Evolutionary conservation across 2,113 vertebrate genomes (phyloP).

Genomic region (Scomber colias): DNA sequence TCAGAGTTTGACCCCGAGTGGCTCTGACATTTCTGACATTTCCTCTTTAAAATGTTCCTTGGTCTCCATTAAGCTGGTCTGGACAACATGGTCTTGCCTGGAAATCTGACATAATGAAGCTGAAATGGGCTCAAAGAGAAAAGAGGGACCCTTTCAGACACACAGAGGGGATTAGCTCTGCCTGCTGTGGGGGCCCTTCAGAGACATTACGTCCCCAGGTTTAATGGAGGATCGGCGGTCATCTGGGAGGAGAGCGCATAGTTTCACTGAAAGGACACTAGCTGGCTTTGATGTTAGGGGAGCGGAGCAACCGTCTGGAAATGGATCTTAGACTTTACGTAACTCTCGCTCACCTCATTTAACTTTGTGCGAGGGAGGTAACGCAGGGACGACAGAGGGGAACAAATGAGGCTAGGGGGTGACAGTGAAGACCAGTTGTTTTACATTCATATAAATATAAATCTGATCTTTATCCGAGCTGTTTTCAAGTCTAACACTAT

Average conservation of each 20-base stretch:
- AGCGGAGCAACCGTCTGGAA: conserved; percentile 27
- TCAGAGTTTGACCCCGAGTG: not conserved
- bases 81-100: not conserved
- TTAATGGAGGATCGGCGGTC: conserved; percentile 37
- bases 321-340: conserved; percentile 21
- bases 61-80: not conserved
- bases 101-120: conserved; percentile 9
- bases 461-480: conserved; percentile 3
- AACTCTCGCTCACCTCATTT: conserved; percentile 39
- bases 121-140: conserved; percentile 2
- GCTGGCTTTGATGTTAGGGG: conserved; percentile 30
- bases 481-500: not conserved
- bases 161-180: conserved; percentile 30
- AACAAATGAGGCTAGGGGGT: not conserved
- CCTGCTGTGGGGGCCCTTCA: conserved; percentile 18
- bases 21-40: not conserved
- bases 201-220: conserved; percentile 22
- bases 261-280: conserved; percentile 1
- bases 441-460: not conserved
- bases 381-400: not conserved
- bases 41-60: not conserved
- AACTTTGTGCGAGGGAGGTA: conserved; percentile 6
- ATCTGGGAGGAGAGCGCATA: conserved; percentile 9
- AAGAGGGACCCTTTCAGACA: conserved; percentile 5
- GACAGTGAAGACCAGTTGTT: not conserved